Evolutionary conservation across 1,140 invertebrate species (phyloP), one percentile per base, ranked within the genome.

Genomic region (Bursaphelenchus mucronatus): DNA sequence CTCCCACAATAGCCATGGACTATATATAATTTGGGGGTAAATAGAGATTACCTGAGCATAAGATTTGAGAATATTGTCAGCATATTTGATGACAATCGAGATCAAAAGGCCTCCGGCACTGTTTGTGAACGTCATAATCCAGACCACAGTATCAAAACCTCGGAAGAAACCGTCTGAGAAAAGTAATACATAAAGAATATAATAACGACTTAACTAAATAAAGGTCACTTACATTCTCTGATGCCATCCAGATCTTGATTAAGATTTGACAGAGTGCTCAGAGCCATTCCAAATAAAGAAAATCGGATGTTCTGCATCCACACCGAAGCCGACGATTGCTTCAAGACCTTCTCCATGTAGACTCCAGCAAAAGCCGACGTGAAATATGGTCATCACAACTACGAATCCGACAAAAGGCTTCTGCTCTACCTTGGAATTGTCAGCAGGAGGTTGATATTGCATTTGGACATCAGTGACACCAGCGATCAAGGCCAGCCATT

Each of bases 31-130:
- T 67, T 13, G 52, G 13, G 6, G 3, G 17, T n/a, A n/a, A 41
- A 30, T 40, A 15, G 51, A 15, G 45, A 40, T 5, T 39, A 73
- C 70, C 56, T 77, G 77, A 9, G 76, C 76, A 68, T 80, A 78
- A 13, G 72, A 74, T 71, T 96, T 95, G 5, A 95, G 84, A 77
- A 96, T 94, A 82, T 95, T 95, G 81, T 95, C 93, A 1, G 93
- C 92, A 82, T 94, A 94, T 84, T 95, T 96, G 8, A 96, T 92
- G 7, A 96, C 93, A 71, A 95, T 87, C 3, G 92, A 92, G 11
- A 95, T 92, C 15, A 95, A 87, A 0, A 96, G 83, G 10, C 93
- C 93, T 10, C 93, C 93, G 17, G 89, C 87, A 1, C 92, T 85
- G 84, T 94, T 91, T 17, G 93, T 82, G 0, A 90, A 70, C 6